These are phyloP conservation scores for Trematomus loennbergii DNA, from an alignment of 2,113 vertebrate genomes.

Conservation along the genomic window DNA sequence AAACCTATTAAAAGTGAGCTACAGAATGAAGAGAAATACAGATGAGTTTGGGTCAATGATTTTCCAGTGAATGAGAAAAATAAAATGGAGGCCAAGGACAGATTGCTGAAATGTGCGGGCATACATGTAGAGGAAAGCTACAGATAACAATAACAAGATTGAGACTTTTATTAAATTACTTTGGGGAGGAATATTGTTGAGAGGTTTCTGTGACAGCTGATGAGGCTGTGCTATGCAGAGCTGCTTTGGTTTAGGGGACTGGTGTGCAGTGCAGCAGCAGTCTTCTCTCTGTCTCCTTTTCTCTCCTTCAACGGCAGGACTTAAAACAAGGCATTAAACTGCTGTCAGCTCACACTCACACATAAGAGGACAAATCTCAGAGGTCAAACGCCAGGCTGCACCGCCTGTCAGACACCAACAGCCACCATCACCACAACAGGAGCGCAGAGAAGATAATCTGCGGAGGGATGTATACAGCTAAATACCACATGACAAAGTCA, in stretches of 20 bases:
- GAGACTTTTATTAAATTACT: conserved; percentile 54
- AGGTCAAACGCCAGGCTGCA: conserved; percentile 63
- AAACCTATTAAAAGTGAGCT: neutral
- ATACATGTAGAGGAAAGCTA: conserved; percentile 12
- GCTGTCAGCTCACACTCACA: conserved; percentile 64
- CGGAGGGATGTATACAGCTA: conserved; percentile 20
- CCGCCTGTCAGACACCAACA: conserved; percentile 55
- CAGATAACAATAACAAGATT: conserved; percentile 28
- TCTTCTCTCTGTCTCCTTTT: conserved; percentile 15
- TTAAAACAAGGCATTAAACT: conserved; percentile 54
- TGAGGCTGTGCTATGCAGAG: conserved; percentile 65
- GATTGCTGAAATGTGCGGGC: conserved; percentile 25
- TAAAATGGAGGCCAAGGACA: neutral
- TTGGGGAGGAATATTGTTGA: conserved; percentile 35
- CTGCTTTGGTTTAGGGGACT: conserved; percentile 18
- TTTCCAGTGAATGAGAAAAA: too few relatives aligned
- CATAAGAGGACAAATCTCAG: conserved; percentile 50
- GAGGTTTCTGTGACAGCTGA: conserved; percentile 49
- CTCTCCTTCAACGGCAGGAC: conserved; percentile 31
- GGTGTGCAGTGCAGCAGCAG: conserved; percentile 17
- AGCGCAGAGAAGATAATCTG: conserved; percentile 43
- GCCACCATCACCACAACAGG: conserved; percentile 47
- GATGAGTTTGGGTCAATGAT: neutral
- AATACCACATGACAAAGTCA: conserved; percentile 37
- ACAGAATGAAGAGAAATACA: neutral